These are phyloP conservation scores for Drosophila siamana DNA, from an alignment of 2,888 invertebrate species.

Conservation along the genomic window DNA sequence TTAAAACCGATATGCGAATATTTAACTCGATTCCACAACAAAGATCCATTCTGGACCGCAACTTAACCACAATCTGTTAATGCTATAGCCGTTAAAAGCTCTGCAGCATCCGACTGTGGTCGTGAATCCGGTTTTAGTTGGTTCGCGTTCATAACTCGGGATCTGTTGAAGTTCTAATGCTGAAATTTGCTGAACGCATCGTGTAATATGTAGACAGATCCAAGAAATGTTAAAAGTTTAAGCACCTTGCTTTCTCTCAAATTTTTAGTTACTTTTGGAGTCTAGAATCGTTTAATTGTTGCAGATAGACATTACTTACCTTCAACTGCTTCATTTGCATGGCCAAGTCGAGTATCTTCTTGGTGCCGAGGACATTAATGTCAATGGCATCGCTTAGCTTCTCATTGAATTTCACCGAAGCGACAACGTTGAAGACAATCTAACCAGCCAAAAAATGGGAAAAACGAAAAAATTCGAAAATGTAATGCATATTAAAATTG, in stretches of 20 bases:
- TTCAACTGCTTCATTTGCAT: conserved; percentile 85
- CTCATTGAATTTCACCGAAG: conserved; percentile 86
- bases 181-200: not conserved
- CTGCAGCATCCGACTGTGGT: not conserved
- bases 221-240: too few species aligned
- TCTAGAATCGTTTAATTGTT: not conserved
- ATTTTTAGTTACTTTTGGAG: too few species aligned
- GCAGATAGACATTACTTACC: conserved; percentile 64
- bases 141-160: not conserved
- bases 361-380: conserved; percentile 85
- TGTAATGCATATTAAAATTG: conserved; percentile 64
- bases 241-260: too few species aligned
- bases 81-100: conserved; percentile 8
- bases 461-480: conserved; percentile 13
- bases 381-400: conserved; percentile 85
- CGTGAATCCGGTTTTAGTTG: not conserved
- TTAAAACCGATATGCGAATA: conserved; percentile 62
- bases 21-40: conserved; percentile 41
- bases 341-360: conserved; percentile 85
- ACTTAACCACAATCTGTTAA: conserved; percentile 37
- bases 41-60: not conserved
- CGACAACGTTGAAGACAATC: conserved; percentile 86
- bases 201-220: too few species aligned
- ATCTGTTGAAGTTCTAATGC: not conserved
- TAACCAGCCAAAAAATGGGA: conserved; percentile 50